Evolutionary conservation across 2,888 invertebrate species (phyloP).

Genomic region (Heteromurus nitidus): DNA sequence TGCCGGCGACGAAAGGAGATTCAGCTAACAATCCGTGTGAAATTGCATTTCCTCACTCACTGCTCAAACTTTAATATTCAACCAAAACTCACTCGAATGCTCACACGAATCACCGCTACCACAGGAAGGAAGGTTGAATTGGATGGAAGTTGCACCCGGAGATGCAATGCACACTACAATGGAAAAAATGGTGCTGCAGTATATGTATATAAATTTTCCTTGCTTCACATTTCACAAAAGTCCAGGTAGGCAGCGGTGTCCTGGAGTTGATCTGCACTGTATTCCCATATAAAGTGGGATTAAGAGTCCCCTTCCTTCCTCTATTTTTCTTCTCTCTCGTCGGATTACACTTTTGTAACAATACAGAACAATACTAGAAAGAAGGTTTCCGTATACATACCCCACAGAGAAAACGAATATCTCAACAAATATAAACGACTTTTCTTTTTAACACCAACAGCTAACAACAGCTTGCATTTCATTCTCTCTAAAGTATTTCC

Average conservation of each 20-base stretch:
- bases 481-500: conserved; percentile 37
- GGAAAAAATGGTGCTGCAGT: too few species aligned
- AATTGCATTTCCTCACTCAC: conserved; percentile 54
- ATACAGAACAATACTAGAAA: background rate
- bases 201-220: too few species aligned
- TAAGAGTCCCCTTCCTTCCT: conserved; percentile 44
- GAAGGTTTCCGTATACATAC: background rate
- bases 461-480: conserved; percentile 51
- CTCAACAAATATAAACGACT: conserved; percentile 47
- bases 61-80: conserved; percentile 22
- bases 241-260: conserved; percentile 23
- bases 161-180: too few species aligned
- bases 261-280: background rate
- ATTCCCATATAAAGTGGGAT: conserved; percentile 35
- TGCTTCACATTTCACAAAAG: too few species aligned
- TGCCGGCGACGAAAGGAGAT: conserved; percentile 42
- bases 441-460: conserved; percentile 27
- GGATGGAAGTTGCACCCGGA: too few species aligned
- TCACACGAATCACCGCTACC: too few species aligned
- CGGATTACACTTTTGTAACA: conserved; percentile 29
- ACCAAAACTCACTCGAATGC: background rate
- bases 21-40: conserved; percentile 63
- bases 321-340: conserved; percentile 26
- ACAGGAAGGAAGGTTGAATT: too few species aligned
- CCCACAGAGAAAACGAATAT: conserved; percentile 19